Evolutionary conservation across 2,113 vertebrate species (phyloP).

Genomic region (Entomyzon cyanotis): DNA sequence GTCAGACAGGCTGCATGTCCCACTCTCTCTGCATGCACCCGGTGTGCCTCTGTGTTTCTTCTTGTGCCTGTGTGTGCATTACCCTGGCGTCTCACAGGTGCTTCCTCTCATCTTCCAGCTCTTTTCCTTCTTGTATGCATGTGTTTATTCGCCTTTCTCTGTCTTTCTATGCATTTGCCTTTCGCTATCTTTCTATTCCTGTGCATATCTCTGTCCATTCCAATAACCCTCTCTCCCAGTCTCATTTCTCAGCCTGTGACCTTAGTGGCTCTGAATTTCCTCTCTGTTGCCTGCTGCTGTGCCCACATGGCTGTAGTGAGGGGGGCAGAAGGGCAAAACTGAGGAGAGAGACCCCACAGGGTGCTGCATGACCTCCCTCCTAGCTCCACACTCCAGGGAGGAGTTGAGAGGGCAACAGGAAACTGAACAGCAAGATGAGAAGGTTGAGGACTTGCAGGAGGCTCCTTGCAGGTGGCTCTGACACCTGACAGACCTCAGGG

Average conservation of each 20-base stretch:
- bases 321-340: not conserved
- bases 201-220: not conserved
- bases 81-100: not conserved
- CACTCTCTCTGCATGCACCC: not conserved
- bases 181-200: not conserved
- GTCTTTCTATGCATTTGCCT: not conserved
- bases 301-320: accelerated
- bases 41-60: not conserved
- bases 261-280: not conserved
- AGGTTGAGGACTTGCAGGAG: not conserved
- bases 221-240: not conserved
- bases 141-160: not conserved
- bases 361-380: not conserved
- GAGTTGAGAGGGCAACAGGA: not conserved
- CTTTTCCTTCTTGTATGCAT: not conserved
- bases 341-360: not conserved
- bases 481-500: not conserved
- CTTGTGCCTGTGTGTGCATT: accelerated
- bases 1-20: not conserved
- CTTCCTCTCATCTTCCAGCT: not conserved
- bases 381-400: not conserved
- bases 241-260: not conserved
- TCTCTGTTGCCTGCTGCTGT: accelerated
- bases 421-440: not conserved
- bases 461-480: not conserved